Evolutionary conservation across 2,113 vertebrate species (phyloP).

Genomic region (Lipotes vexillifer): DNA sequence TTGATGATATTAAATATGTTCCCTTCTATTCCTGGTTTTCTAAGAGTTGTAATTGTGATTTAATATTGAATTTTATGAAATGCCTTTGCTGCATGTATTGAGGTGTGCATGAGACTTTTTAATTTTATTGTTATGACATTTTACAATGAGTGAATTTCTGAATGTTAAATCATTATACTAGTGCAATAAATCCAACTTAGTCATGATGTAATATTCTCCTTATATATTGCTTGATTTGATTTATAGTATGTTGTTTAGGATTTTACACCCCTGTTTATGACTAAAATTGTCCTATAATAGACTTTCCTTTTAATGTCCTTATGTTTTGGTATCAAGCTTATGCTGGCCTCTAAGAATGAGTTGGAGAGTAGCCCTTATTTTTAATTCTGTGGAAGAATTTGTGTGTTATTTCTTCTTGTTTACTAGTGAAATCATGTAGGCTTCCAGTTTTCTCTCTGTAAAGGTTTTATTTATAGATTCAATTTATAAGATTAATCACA

Average conservation of each 20-base stretch:
- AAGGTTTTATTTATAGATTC: not conserved
- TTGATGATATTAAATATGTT: not conserved
- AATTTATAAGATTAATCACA: not conserved
- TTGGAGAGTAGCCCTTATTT: not conserved
- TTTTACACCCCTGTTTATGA: not conserved
- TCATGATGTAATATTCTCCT: not conserved
- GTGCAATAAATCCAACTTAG: not conserved
- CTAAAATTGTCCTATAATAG: not conserved
- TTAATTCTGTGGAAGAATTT: not conserved
- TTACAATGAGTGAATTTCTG: not conserved
- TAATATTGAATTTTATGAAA: constrained; percentile 10
- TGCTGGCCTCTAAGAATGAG: not conserved
- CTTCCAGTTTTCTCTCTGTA: not conserved
- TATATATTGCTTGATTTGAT: too few species aligned
- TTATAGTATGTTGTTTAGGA: not conserved
- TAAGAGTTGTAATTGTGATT: not conserved
- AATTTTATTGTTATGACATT: not conserved
- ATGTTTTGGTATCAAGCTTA: not conserved
- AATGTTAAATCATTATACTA: not conserved
- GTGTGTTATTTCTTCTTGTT: not conserved
- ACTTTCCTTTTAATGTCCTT: not conserved
- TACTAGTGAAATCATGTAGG: not conserved
- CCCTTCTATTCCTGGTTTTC: not conserved
- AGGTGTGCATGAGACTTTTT: not conserved
- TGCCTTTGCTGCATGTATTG: not conserved